Evolutionary conservation across 2,797 vertebrate species (phyloP), one percentile per base, ranked within the genome.

Genomic region (Chaetophractus vellerosus): DNA sequence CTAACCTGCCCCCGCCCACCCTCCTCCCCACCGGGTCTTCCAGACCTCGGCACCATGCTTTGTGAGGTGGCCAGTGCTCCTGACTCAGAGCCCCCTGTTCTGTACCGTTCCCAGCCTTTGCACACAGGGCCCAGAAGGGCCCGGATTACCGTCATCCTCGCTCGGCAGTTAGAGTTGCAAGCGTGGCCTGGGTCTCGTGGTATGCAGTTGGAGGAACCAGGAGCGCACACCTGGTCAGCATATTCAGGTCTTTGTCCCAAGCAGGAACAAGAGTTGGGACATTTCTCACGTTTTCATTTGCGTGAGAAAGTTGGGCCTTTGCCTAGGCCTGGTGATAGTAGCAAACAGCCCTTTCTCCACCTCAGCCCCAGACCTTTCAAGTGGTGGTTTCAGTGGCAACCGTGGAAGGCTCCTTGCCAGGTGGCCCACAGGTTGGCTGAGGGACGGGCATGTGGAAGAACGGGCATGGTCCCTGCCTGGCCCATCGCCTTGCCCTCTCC

Each of bases 301-400:
- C 38, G 63, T 24, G 85, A 82, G 50, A 78, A 88, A 72, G 72
- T 0, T 19, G 69, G 38, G 36, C 82, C 72, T 84, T 59, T 52
- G 55, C 31, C 3, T 31, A 12, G 75, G 45, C 88, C 93, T 45
- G 81, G 26, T 45, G 57, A 66, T 48, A 15, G 69, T 7, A 82
- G 84, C 41, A 38, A 23, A 80, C 41, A 68, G 28, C 5, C 1
- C 6, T 21, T 74, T 41, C 31, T 78, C 71, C 31, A 57, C 19
- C 90, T 96, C 19, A 76, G 69, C 0, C 0, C 16, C 80, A 91
- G 50, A 81, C 23, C 33, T 92, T 36, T 59, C 87, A 80, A 91
- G 82, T 79, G 15, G 28, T 38, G 6, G 83, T 75, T 97, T 85
- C 55, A 52, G 61, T 88, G 90, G 78, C 64, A 96, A 38, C 79